Evolutionary conservation across 1,140 invertebrate genomes (phyloP), one percentile per base, ranked within the genome.

Genomic region (Arctopsyche grandis): DNA sequence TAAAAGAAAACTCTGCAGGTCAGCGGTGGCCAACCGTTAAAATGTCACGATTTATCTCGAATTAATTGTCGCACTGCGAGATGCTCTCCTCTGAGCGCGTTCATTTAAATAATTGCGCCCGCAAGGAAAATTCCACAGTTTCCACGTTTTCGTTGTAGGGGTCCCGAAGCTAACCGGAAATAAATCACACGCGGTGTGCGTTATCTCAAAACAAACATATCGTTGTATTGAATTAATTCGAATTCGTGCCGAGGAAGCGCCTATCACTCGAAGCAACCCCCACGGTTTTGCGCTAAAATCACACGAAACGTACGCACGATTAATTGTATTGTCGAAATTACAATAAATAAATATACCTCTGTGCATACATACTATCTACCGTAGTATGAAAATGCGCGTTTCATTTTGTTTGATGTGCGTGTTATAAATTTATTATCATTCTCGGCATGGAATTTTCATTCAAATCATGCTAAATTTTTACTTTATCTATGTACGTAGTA

Each of bases 201-300:
- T 60, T 60, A 60, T 60, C 56, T 60, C 56, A 19, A 19, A 60
- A 21, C 56, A 60, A 60, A 60, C 56, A 60, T 60, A 60, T 60
- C 56, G 56, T 38, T 60, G 16, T 60, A 60, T 16, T 60, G 19
- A 60, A 60, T 60, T 60, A 60, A 60, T 60, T 60, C 16, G 56
- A 60, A 19, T 60, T 60, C 56, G 56, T 60, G 56, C 56, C 16
- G 56, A 60, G 56, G 56, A 21, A 19, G 16, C 21, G 5, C 16
- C 56, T 21, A 21, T 19, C 29, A 38, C 29, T 38, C 29, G 29
- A 38, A 38, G 7, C 29, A 7, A 4, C 29, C 29, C 29, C n/a
- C n/a, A n/a, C n/a, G 7, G 29, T 38, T 38, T 7, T 38, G 7
- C 29, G 29, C 29, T 38, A 38, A 38, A 38, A 38, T 38, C 29